Evolutionary conservation across 2,797 vertebrate genomes (phyloP), one percentile per base, ranked within the genome.

Genomic region (Garrulus glandarius): DNA sequence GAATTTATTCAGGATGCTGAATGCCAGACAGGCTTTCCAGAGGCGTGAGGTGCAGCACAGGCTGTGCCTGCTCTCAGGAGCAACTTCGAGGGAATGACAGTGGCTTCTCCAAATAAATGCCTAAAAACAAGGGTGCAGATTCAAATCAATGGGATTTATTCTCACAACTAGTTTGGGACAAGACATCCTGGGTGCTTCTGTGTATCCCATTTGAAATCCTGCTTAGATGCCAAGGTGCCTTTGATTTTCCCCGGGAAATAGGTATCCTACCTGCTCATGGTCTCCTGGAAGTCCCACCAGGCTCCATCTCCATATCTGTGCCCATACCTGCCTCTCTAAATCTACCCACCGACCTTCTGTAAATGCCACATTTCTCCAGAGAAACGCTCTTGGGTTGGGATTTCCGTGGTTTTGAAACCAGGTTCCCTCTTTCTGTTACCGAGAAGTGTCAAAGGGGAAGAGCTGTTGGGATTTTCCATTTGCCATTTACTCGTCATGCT

Each of bases 401-500:
- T 93, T 96, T 90, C 87, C 79, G 71, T 41, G 78, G 13, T 94
- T 92, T 75, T 21, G 56, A 79, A 88, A 92, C 52, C 83, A 86
- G 69, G 68, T 95, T 96, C 91, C 95, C 95, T 79, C 87, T 95
- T 95, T 91, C 84, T 88, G 9, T 90, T 84, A 60, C 87, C 4
- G 30, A 57, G 44, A 78, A 74, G 14, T 76, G 60, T 30, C 64
- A 70, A 82, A 88, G 74, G 76, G 91, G 91, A 96, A 96, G 85
- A 94, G 64, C 70, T 46, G 29, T 37, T 80, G 93, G 91, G 92
- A 88, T 91, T 94, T 96, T 96, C 95, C 96, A 92, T 74, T 93
- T 60, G 56, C 80, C 68, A 82, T 87, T 92, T 43, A 15, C 37
- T 88, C 5, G 0, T 90, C 56, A 8, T 1, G n/a, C 77, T 18